Base-by-base conservation (phyloP, 53 echinoderm and acorn worm genomes). In the Antedon mediterranea region DNA sequence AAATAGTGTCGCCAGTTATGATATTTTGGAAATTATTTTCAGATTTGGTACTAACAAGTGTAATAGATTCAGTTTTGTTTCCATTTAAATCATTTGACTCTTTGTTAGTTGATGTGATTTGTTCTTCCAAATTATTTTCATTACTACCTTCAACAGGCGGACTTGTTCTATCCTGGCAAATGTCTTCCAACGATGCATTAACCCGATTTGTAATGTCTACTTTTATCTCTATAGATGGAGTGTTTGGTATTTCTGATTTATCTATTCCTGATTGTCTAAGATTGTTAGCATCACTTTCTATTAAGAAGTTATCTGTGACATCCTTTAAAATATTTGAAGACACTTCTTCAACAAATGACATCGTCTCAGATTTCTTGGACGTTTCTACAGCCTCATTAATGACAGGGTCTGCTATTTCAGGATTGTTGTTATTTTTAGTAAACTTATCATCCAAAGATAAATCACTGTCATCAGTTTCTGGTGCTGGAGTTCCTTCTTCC, bases 291-390 rank as follows among this genome's bases (percentile, higher is more conserved):
- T 41, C 41, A 41, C 41, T 41, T 13, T 41, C 41, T 7, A 13
- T 41, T 41, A 41, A 41, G 41, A 41, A 13, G 5, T 7, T 41
- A 41, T 41, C 13, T 41, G 41, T 41, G 41, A 41, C 13, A 41
- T 41, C 41, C 13, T 41, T 41, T 13, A 41, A 41, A 41, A 5
- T 13, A 13, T 41, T 13, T 13, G 5, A 5, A 7, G 5, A 5
- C 18, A 23, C 9, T 57, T 57, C 57, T 57, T 57, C 57, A 57
- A 23, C 23, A 18, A 57, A 3, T 57, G 57, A 26, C 57, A 57
- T 15, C 23, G 18, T 57, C 43, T 79, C 43, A 43, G 72, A 30
- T 79, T 74, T 72, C 27, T 78, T 83, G 75, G 29, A 79, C 32
- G 28, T 32, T 32, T 7, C 27, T 42, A 9, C 27, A 72, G 72